These are phyloP conservation scores for Glomeris marginata DNA, from an alignment of 2,888 invertebrate genomes.

Conservation along the genomic window DNA sequence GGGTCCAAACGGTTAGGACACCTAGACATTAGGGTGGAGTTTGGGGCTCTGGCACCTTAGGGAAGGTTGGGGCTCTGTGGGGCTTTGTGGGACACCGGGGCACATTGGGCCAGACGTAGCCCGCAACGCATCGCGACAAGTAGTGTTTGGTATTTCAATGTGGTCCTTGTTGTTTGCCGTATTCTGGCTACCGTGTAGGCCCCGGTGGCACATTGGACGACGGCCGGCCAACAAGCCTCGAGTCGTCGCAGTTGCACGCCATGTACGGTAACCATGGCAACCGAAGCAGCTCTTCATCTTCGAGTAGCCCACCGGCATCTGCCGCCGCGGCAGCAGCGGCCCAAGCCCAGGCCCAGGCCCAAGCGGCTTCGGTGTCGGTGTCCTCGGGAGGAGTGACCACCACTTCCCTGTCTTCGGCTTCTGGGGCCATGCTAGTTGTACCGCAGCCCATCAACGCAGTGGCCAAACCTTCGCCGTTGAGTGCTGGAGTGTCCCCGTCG, in stretches of 20 bases:
- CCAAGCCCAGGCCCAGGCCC: slow-evolving; percentile 17
- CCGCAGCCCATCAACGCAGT: slow-evolving; percentile 67
- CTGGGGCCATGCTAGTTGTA: slow-evolving; percentile 59
- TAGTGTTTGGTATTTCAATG: background rate
- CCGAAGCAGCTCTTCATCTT: slow-evolving; percentile 16
- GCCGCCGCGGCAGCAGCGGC: slow-evolving; percentile 33
- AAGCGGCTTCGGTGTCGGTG: slow-evolving; percentile 40
- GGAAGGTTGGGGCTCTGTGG: too few species aligned
- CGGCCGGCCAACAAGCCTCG: slow-evolving; percentile 18
- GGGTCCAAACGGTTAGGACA: too few species aligned
- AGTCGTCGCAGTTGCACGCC: slow-evolving; percentile 20
- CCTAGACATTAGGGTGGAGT: too few species aligned
- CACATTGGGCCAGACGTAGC: too few species aligned
- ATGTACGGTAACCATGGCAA: slow-evolving; percentile 20
- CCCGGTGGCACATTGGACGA: slow-evolving; percentile 19
- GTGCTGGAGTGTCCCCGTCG: slow-evolving; percentile 25
- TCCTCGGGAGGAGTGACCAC: slow-evolving; percentile 49
- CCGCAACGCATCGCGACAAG: too few species aligned
- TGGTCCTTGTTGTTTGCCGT: background rate
- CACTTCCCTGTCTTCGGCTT: slow-evolving; percentile 29
- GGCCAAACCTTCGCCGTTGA: slow-evolving; percentile 36
- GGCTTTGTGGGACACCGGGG: too few species aligned
- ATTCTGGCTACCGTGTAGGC: slow-evolving; percentile 10
- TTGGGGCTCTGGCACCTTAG: too few species aligned
- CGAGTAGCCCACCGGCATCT: slow-evolving; percentile 37